Conservation (phyloP, 1,140 invertebrate species). For the Cepaea nemoralis region DNA sequence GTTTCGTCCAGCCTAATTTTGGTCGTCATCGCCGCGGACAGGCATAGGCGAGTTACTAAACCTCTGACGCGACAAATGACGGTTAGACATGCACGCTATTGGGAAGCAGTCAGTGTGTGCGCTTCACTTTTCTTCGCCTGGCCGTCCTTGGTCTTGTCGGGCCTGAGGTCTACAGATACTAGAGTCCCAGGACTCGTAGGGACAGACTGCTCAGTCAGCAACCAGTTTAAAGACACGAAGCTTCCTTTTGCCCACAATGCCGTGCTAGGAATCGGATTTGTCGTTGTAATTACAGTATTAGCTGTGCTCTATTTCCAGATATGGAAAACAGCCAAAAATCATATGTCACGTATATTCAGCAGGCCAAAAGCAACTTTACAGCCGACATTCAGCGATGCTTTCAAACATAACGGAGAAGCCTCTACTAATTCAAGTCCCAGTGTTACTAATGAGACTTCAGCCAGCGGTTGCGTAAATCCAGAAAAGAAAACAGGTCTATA, state of each 20-base stretch:
- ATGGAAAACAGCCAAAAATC: slow-evolving; percentile 30
- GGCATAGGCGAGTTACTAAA: slow-evolving; percentile 55
- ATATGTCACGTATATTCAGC: not conserved
- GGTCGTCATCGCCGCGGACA: slow-evolving; percentile 58
- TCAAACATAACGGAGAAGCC: not conserved
- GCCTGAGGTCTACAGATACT: slow-evolving; percentile 22
- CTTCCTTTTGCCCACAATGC: slow-evolving; percentile 47
- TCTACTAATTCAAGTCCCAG: not conserved
- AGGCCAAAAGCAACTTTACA: not conserved
- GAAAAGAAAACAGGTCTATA: too few species aligned
- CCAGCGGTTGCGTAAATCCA: too few species aligned
- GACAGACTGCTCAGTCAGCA: slow-evolving; percentile 53
- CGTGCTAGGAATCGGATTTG: slow-evolving; percentile 50
- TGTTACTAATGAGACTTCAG: not conserved
- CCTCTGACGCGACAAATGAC: slow-evolving; percentile 55
- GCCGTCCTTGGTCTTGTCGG: slow-evolving; percentile 38
- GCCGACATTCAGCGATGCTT: not conserved
- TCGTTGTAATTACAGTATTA: slow-evolving; percentile 43
- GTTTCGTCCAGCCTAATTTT: slow-evolving; percentile 55
- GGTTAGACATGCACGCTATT: slow-evolving; percentile 33
- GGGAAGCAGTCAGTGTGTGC: not conserved
- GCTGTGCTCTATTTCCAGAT: slow-evolving; percentile 53
- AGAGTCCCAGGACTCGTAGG: slow-evolving; percentile 41
- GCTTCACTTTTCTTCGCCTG: slow-evolving; percentile 28
- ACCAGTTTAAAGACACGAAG: slow-evolving; percentile 42